phyloP scores from a whole-genome alignment of 2,113 vertebrate species.

The Tympanuchus pallidicinctus region DNA sequence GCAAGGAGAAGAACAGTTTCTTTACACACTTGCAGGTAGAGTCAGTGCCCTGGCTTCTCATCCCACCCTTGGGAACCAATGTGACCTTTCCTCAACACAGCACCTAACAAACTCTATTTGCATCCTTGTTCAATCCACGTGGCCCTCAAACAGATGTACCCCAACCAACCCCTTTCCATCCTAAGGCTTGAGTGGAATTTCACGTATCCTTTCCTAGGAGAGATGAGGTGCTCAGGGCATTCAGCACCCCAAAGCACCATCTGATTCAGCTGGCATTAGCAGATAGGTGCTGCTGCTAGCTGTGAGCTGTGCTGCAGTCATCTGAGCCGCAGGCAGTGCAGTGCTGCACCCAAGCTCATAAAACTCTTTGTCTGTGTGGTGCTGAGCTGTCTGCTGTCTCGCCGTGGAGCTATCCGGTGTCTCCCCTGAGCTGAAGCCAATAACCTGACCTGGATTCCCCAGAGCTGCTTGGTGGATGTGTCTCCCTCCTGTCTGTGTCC shows the following conservation, averaged over 20 bases:
- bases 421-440: neutral
- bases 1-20: constrained; percentile 89
- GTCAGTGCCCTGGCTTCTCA: neutral
- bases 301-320: neutral
- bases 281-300: neutral
- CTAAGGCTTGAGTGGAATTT: neutral
- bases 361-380: rapidly evolving
- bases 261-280: rapidly evolving
- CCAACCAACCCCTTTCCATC: neutral
- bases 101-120: neutral
- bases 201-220: neutral
- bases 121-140: neutral
- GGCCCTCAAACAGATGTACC: neutral
- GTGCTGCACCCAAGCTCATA: neutral
- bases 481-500: neutral
- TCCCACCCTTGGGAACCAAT: neutral
- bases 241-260: rapidly evolving
- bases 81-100: neutral
- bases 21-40: constrained; percentile 86
- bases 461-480: neutral
- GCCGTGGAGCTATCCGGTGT: neutral
- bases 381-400: neutral
- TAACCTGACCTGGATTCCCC: neutral
- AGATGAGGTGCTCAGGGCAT: neutral
- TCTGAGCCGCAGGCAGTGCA: rapidly evolving